Percentiles rank a stretch among this genome's conserved stretches.
phyloP scores from a whole-genome alignment of 2,113 vertebrate genomes.

The Montifringilla adamsi region DNA sequence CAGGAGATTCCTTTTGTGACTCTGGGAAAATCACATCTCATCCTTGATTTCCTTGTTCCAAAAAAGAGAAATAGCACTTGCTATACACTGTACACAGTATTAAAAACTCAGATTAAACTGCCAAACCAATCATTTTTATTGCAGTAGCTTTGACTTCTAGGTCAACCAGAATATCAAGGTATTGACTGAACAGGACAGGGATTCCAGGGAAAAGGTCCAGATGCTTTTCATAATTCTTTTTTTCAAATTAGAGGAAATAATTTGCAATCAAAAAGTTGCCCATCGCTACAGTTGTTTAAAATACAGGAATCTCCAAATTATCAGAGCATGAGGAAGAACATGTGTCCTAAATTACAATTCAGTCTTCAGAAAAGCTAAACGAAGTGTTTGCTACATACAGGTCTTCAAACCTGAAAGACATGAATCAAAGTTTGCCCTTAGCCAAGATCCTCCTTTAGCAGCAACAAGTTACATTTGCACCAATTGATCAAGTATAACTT shows the following conservation, averaged over 20 bases:
- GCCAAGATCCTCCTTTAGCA: conserved; percentile 19
- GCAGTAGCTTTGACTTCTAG: conserved; percentile 6
- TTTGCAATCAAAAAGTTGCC: not conserved
- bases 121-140: not conserved
- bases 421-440: not conserved
- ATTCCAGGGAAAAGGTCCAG: conserved; percentile 16
- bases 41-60: not conserved
- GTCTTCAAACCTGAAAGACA: conserved; percentile 24
- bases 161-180: not conserved
- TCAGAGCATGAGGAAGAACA: not conserved
- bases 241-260: not conserved
- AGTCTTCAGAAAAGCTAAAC: conserved; percentile 5
- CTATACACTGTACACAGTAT: not conserved
- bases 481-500: conserved; percentile 5
- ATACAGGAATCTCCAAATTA: not conserved
- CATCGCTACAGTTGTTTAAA: not conserved
- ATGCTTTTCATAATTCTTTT: not conserved
- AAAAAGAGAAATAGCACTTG: not conserved
- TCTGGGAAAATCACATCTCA: conserved; percentile 1
- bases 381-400: conserved; percentile 6
- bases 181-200: not conserved
- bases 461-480: conserved; percentile 33
- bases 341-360: not conserved
- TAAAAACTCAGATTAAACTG: conserved; percentile 9
- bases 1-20: not conserved